Evolutionary conservation across 2,888 invertebrate genomes (phyloP), one percentile per base, ranked within the genome.

Genomic region (Athalia circularis): DNA sequence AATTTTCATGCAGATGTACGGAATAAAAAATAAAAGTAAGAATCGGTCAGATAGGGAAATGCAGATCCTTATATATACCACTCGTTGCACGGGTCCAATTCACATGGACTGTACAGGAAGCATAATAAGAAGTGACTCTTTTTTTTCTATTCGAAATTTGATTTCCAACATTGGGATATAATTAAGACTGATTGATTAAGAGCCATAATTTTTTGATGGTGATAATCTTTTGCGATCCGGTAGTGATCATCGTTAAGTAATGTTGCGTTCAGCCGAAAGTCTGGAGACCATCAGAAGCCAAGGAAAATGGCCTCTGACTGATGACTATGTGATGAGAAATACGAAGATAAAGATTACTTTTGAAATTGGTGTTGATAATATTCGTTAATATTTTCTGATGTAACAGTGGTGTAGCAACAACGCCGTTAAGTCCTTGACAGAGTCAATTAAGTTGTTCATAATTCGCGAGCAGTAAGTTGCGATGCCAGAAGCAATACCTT

Each of bases 391-490:
- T 72, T 72, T 59, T 29, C 29, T 29, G 29, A 29, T 29, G 29
- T 29, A 29, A 29, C 29, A 29, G 29, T 29, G 29, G 29, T 29
- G 29, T 29, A 29, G 29, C 29, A 29, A 29, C 29, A 29, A 29
- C 59, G 43, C 11, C 59, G 59, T 8, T 45, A 47, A 72, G 57
- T 72, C 45, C 59, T n/a, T 47, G 70, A 59, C 70, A 72, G 47
- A 11, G 59, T 72, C 59, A 72, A 72, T 72, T 72, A 72, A 45
- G 70, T 45, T 13, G 57, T 72, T 59, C 45, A 72, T 72, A 72
- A 59, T 72, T 72, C 70, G 68, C 29, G n/a, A n/a, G 7, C n/a
- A 72, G 57, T n/a, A 59, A 59, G 59, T 59, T 47, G 8, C 59
- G n/a, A 59, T 52, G 59, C 70, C 47, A 72, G 47, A 72, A 72